Evolutionary conservation across 1,140 invertebrate genomes (phyloP), one percentile per base, ranked within the genome.

Genomic region (Ceratitis capitata): DNA sequence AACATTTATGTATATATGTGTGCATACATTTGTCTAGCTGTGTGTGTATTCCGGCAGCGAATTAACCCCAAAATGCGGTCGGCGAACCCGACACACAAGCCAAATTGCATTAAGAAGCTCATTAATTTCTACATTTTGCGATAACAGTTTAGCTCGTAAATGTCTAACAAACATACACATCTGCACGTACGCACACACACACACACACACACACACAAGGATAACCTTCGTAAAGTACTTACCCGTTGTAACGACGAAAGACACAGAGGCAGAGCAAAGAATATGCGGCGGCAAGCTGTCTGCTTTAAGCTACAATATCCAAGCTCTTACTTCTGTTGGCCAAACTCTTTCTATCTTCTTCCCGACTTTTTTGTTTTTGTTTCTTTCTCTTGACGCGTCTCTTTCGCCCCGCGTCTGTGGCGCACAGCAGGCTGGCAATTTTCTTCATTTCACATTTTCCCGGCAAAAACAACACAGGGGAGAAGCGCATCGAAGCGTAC

Each of bases 91-190:
- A 45, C 39, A 35, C 39, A 35, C 39, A 42, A 78, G 69, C 69
- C 69, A 78, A 78, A 78, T 78, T 78, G 69, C 69, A 78, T 78
- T 78, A 78, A 78, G 69, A 45, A 78, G 39, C 69, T 78, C 69
- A 78, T 78, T 78, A 78, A 78, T 78, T 78, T 78, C 69, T 78
- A 78, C 69, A 78, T 78, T 78, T 78, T 78, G 69, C 69, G 69
- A 78, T 78, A 78, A 78, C 69, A 78, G 69, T 78, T 78, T 78
- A 78, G 69, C 69, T 78, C 69, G 69, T 78, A 78, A 78, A 78
- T 78, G 69, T 47, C 69, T 47, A n/a, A 5, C 39, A 10, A 3
- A n/a, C n/a, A n/a, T n/a, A n/a, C n/a, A n/a, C n/a, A n/a, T n/a
- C n/a, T n/a, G n/a, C n/a, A n/a, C 2, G 29, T 12, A 19, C 51